Conservation (phyloP, 2,888 invertebrate species). For the Amphipoea lucens region DNA sequence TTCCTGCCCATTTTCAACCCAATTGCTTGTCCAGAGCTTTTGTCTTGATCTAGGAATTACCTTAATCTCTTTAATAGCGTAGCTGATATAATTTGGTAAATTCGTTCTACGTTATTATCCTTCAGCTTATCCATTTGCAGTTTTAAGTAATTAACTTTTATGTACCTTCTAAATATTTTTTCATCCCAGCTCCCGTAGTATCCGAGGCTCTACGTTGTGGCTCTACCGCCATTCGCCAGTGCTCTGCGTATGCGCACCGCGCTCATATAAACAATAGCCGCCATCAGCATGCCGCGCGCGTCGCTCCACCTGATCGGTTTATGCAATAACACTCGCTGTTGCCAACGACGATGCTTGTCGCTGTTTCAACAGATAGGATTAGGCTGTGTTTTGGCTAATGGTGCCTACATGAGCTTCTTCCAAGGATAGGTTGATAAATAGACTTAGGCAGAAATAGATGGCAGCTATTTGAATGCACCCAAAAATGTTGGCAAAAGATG, state of each 20-base stretch:
- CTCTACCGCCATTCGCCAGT: slow-evolving; percentile 34
- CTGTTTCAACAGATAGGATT: slow-evolving; percentile 18
- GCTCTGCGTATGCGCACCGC: slow-evolving; percentile 57
- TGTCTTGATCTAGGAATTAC: background rate
- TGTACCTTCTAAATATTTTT: background rate
- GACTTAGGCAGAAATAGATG: too few species aligned
- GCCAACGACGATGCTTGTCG: slow-evolving; percentile 42
- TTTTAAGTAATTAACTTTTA: background rate
- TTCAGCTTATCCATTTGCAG: background rate
- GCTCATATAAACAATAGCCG: slow-evolving; percentile 57
- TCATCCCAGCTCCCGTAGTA: slow-evolving; percentile 46
- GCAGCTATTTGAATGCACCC: background rate
- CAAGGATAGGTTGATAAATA: background rate
- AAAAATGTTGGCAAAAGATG: background rate
- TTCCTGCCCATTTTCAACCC: background rate
- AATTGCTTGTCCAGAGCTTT: background rate
- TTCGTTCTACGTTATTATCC: background rate
- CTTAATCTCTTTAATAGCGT: background rate
- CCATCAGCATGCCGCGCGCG: slow-evolving; percentile 47
- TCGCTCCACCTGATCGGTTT: slow-evolving; percentile 65
- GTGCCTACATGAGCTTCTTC: background rate
- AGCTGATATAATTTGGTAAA: background rate
- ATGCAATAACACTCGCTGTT: slow-evolving; percentile 60
- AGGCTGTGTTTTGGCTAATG: background rate
- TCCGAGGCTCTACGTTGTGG: background rate